Evolutionary conservation across 1,140 invertebrate species (phyloP).

Genomic region (Anagrus nilaparvatae): DNA sequence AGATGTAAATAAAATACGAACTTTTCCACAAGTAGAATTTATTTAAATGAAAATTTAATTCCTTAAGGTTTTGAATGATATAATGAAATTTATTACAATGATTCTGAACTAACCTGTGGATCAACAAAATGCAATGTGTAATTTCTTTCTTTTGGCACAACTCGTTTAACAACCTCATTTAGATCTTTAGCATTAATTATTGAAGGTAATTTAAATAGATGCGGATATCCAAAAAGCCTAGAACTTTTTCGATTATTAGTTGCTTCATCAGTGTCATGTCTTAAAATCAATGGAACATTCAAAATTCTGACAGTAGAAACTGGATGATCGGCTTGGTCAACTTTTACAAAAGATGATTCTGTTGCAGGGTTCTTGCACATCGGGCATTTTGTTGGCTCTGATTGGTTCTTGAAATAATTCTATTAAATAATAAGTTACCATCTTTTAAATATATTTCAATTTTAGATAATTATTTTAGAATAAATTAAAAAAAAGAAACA

Average conservation of each 20-base stretch:
- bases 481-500: not conserved
- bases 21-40: too few relatives aligned
- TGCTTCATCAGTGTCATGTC: slow-evolving; percentile 43
- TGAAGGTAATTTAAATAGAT: slow-evolving; percentile 49
- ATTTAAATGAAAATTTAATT: too few relatives aligned
- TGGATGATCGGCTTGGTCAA: slow-evolving; percentile 32
- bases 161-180: slow-evolving; percentile 40
- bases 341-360: slow-evolving; percentile 29
- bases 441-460: not conserved
- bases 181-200: slow-evolving; percentile 44
- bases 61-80: too few relatives aligned
- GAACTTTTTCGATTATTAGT: slow-evolving; percentile 43
- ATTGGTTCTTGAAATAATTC: slow-evolving; percentile 36
- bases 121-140: slow-evolving; percentile 44
- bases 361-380: slow-evolving; percentile 28
- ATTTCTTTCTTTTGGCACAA: slow-evolving; percentile 40
- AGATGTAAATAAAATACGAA: too few relatives aligned
- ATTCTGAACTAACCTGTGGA: slow-evolving; percentile 39
- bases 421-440: slow-evolving; percentile 26
- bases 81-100: too few relatives aligned
- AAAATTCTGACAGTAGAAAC: slow-evolving; percentile 40
- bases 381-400: slow-evolving; percentile 28
- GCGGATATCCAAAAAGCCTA: slow-evolving; percentile 49
- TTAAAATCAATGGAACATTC: slow-evolving; percentile 47
- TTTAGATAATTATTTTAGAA: slow-evolving; percentile 3